phyloP scores from a whole-genome alignment of 2,113 vertebrate species.

The Riparia riparia region DNA sequence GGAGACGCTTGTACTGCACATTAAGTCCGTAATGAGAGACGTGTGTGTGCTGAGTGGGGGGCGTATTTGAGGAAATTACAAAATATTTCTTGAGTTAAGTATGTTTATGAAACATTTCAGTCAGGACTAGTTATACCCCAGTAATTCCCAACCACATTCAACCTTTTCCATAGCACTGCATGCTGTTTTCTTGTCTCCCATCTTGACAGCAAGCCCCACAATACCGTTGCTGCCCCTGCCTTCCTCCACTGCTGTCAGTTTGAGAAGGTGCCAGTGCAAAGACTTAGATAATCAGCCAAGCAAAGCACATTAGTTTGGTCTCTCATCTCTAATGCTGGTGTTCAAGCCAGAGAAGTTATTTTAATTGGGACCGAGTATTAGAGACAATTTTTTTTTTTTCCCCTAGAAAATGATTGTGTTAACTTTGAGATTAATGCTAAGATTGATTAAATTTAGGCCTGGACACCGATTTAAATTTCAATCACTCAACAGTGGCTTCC shows the following conservation, averaged over 20 bases:
- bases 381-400: neutral
- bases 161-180: neutral
- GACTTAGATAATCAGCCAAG: constrained; percentile 42
- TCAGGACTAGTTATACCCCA: neutral
- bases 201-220: neutral
- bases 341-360: constrained; percentile 22
- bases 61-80: neutral
- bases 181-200: neutral
- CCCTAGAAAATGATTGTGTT: neutral
- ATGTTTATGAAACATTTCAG: constrained; percentile 11
- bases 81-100: constrained; percentile 32
- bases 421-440: constrained; percentile 5
- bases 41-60: neutral
- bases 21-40: neutral
- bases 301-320: constrained; percentile 20
- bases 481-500: neutral
- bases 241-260: neutral
- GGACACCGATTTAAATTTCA: neutral
- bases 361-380: neutral
- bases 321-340: neutral
- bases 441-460: neutral
- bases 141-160: neutral
- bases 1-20: neutral
- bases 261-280: constrained; percentile 36
- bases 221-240: neutral